Percentiles rank a stretch among this genome's conserved stretches.
phyloP scores from a whole-genome alignment of 2,797 vertebrate species.

The Protosalanx chinensis region DNA sequence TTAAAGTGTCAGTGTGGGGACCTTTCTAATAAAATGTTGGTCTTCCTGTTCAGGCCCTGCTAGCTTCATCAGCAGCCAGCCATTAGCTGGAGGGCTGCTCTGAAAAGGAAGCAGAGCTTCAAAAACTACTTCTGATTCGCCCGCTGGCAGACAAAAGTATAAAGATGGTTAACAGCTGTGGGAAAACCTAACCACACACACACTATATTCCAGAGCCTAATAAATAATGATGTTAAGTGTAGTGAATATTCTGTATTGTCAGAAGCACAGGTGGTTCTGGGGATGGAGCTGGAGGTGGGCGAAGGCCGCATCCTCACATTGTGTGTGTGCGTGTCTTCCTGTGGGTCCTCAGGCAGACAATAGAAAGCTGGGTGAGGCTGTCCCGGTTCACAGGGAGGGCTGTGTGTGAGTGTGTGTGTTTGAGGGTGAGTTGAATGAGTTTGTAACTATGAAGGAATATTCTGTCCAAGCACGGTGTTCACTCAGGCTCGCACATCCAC shows the following conservation, averaged over 20 bases:
- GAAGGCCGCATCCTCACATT: conserved; percentile 11
- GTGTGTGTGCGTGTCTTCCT: conserved; percentile 9
- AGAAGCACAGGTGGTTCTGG: conserved; percentile 15
- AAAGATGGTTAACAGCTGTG: conserved; percentile 22
- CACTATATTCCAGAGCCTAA: conserved; percentile 4
- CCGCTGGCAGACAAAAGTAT: conserved; percentile 19
- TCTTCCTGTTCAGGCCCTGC: too few species aligned
- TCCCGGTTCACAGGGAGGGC: conserved; percentile 19
- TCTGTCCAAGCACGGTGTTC: too few species aligned
- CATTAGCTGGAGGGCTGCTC: not conserved
- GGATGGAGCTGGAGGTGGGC: not conserved
- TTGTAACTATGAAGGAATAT: not conserved
- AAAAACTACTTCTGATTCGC: conserved; percentile 12
- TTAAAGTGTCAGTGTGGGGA: too few species aligned
- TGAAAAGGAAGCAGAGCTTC: conserved; percentile 28
- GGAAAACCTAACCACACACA: conserved; percentile 22
- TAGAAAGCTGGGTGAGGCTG: conserved; percentile 40
- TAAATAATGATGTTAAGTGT: not conserved
- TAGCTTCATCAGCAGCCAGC: not conserved
- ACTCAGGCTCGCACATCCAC: not conserved
- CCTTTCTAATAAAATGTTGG: too few species aligned
- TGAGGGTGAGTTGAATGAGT: conserved; percentile 16
- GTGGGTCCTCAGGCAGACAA: conserved; percentile 42
- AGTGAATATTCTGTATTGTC: conserved; percentile 7
- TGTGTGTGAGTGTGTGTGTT: conserved; percentile 25